A percentile compares a stretch with the other conserved stretches of the same genome.
Conservation (phyloP, 2,797 vertebrate genomes). For the Ciconia nigra region DNA sequence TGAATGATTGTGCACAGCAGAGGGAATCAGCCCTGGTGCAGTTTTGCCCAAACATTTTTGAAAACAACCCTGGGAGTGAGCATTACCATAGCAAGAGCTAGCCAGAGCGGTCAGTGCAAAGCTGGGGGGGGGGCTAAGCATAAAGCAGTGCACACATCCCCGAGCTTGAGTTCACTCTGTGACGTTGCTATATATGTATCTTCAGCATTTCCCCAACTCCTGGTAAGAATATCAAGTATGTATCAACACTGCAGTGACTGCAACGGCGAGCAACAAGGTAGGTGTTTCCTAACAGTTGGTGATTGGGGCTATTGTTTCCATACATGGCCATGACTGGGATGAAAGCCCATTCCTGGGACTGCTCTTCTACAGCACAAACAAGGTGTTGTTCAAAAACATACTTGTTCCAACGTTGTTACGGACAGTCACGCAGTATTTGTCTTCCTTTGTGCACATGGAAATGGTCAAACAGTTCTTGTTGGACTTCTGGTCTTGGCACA, state of each 20-base stretch:
- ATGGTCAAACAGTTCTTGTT: constrained; percentile 44
- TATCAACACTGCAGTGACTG: not conserved
- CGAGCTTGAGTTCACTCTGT: not conserved
- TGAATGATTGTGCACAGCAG: not conserved
- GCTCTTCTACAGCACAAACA: not conserved
- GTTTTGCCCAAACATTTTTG: not conserved
- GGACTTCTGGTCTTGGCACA: constrained; percentile 30
- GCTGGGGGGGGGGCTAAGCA: not conserved
- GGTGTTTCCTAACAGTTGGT: not conserved
- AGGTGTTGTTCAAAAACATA: not conserved
- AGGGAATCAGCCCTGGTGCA: not conserved
- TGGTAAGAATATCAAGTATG: not conserved
- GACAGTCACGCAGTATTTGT: constrained; percentile 35
- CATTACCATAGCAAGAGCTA: not conserved
- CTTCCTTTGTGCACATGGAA: not conserved
- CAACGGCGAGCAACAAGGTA: not conserved
- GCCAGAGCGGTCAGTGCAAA: not conserved
- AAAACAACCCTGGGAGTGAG: not conserved
- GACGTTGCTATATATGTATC: fast-evolving
- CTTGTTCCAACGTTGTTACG: not conserved
- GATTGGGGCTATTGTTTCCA: fast-evolving
- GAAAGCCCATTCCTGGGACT: not conserved
- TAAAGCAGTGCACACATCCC: not conserved
- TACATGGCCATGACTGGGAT: not conserved
- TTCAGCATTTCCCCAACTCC: not conserved